A percentile compares a stretch with the other conserved stretches of the same genome.
phyloP scores from a whole-genome alignment of 2,113 vertebrate genomes.

The Murina feae region DNA sequence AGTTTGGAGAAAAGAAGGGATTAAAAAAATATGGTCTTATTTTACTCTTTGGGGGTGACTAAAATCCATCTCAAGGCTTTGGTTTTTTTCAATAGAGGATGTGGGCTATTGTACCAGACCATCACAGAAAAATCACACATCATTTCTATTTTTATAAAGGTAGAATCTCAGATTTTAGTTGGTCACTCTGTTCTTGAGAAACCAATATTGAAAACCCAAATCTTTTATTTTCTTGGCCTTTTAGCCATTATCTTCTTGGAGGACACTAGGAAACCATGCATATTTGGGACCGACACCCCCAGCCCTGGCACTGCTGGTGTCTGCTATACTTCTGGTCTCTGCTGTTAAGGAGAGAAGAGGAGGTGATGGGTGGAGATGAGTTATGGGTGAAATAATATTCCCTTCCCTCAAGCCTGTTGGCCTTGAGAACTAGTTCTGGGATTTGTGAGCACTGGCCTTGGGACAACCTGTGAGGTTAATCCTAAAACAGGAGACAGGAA shows the following conservation, averaged over 20 bases:
- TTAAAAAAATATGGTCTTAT: neutral
- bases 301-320: neutral
- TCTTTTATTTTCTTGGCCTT: neutral
- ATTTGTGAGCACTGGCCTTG: neutral
- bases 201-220: neutral
- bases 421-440: neutral
- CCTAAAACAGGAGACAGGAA: neutral
- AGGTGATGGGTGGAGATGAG: neutral
- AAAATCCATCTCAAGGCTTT: neutral
- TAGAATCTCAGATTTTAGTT: neutral
- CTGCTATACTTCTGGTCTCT: neutral
- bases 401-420: neutral
- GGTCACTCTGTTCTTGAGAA: neutral
- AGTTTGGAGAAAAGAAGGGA: neutral
- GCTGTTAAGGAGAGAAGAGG: neutral
- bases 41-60: neutral
- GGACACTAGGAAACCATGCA: neutral
- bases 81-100: neutral
- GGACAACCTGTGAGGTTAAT: neutral
- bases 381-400: neutral
- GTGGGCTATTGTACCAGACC: neutral
- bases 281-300: neutral
- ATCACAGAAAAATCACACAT: neutral
- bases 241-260: fast-evolving
- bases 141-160: neutral